Conservation (phyloP, 35 echinoderm and acorn worm species). For the Acanthaster planci region DNA sequence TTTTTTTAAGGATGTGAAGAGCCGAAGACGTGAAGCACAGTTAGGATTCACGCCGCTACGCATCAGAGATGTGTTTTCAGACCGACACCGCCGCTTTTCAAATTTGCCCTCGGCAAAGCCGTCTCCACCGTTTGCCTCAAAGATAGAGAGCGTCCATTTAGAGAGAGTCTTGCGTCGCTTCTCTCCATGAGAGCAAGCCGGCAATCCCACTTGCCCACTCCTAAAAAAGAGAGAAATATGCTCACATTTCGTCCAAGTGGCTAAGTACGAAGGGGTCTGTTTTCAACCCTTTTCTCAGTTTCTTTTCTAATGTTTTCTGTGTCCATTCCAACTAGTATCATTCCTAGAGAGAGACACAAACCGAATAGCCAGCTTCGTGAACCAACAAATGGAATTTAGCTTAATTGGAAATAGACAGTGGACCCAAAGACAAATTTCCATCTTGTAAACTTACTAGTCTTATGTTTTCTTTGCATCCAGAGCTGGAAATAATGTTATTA, state of each 20-base stretch:
- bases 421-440: no score
- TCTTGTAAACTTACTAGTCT: no score
- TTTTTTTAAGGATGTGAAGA: no score
- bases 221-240: neutral
- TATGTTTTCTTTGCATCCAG: no score
- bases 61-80: neutral
- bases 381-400: no score
- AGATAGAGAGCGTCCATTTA: neutral
- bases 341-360: no score
- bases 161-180: neutral
- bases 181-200: neutral
- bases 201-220: neutral
- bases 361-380: no score
- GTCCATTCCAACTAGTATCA: no score
- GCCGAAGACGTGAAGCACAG: no score
- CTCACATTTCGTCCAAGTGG: conserved; percentile 4
- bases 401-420: no score
- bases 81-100: neutral
- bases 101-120: no score
- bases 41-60: neutral
- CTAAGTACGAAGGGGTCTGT: conserved; percentile 29
- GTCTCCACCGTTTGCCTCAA: neutral
- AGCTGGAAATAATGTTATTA: no score
- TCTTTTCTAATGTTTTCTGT: neutral
- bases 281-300: neutral